These are phyloP conservation scores for Pseudobourletiella spinata DNA, from an alignment of 1,140 invertebrate genomes.

Conservation along the genomic window DNA sequence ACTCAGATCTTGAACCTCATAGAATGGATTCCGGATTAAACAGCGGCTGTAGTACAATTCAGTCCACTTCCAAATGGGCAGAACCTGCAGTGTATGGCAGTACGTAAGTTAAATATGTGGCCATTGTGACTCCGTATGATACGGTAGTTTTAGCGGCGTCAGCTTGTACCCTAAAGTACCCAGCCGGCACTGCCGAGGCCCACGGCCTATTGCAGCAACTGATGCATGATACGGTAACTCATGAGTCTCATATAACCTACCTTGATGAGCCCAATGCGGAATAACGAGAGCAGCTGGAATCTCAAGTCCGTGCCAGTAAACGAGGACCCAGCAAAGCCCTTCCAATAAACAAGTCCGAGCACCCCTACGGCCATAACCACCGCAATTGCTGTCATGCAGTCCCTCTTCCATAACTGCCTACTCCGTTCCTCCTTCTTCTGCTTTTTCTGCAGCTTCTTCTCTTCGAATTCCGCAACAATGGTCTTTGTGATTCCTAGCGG, in stretches of 20 bases:
- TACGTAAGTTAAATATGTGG: background rate
- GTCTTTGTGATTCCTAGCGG: slow-evolving; percentile 13
- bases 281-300: slow-evolving; percentile 23
- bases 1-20: slow-evolving; percentile 44
- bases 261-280: slow-evolving; percentile 30
- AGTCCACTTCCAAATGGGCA: slow-evolving; percentile 74
- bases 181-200: no score
- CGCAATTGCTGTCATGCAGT: no score
- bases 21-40: slow-evolving; percentile 57
- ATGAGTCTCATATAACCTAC: no score
- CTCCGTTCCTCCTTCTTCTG: no score
- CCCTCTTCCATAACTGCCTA: no score
- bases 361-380: background rate
- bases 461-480: background rate
- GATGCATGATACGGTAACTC: no score
- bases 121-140: no score
- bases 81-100: slow-evolving; percentile 41
- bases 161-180: no score
- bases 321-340: no score
- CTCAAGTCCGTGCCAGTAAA: no score
- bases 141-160: no score
- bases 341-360: background rate
- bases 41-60: slow-evolving; percentile 62
- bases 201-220: no score
- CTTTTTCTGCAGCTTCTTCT: background rate